phyloP scores from a whole-genome alignment of 2,113 vertebrate genomes.

The Hippopotamus amphibius region DNA sequence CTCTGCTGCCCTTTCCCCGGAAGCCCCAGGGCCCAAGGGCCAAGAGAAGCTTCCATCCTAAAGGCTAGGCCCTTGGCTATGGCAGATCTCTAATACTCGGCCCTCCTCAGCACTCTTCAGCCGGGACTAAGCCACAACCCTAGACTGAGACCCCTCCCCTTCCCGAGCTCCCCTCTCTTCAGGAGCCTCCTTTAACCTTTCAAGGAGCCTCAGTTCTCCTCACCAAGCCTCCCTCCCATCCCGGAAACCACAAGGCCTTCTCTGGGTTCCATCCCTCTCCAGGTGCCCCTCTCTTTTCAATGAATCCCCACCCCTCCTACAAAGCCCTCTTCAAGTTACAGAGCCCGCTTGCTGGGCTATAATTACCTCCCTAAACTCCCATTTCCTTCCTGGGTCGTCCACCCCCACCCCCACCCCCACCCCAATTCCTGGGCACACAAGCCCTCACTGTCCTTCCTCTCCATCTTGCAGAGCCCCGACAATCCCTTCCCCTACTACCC shows the following conservation, averaged over 20 bases:
- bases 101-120: background rate
- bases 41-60: background rate
- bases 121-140: background rate
- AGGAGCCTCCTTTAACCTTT: background rate
- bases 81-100: background rate
- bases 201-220: background rate
- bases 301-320: background rate
- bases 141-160: background rate
- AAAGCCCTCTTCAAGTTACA: background rate
- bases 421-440: background rate
- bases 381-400: constrained; percentile 27
- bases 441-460: background rate
- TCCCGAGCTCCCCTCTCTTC: background rate
- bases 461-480: background rate
- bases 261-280: background rate
- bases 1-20: background rate
- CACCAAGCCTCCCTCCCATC: background rate
- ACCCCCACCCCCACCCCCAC: background rate
- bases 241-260: background rate
- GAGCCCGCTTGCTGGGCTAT: background rate
- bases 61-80: background rate
- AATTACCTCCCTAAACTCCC: background rate
- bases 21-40: background rate
- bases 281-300: background rate
- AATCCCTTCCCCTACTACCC: background rate